A percentile compares a stretch with the other conserved stretches of the same genome.
These are phyloP conservation scores for Eospalax fontanierii DNA, from an alignment of 2,797 vertebrate species.

Conservation along the genomic window DNA sequence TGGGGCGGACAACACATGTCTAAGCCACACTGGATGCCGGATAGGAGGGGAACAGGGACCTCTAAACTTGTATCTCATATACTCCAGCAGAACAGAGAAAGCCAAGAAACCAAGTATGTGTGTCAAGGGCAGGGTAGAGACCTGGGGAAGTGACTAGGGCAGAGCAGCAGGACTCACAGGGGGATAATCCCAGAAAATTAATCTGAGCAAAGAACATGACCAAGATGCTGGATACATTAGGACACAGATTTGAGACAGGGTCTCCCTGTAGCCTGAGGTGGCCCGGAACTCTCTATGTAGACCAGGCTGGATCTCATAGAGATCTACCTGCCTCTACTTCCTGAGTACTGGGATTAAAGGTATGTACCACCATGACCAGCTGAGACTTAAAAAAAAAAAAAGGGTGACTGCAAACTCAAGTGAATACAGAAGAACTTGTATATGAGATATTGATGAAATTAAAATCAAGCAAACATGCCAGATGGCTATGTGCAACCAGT, in stretches of 20 bases:
- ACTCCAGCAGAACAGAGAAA: neutral
- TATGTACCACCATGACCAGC: no score
- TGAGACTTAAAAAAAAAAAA: neutral
- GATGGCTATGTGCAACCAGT: neutral
- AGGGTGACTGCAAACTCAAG: slow-evolving; percentile 44
- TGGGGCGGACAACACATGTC: neutral
- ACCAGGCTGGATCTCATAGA: no score
- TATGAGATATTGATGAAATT: neutral
- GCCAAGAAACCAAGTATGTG: neutral
- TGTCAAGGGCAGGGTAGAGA: neutral
- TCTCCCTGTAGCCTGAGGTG: no score
- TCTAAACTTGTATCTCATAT: neutral
- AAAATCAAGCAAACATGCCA: neutral
- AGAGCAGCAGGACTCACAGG: neutral
- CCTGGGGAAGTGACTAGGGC: neutral
- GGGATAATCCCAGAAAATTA: neutral
- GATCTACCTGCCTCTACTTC: no score
- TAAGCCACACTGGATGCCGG: neutral
- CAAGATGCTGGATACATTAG: neutral
- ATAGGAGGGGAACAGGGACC: neutral
- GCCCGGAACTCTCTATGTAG: no score
- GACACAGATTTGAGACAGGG: neutral
- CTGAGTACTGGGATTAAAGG: no score
- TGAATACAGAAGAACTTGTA: neutral
- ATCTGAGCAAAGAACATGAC: neutral